Evolutionary conservation across 2,797 vertebrate species (phyloP), one percentile per base, ranked within the genome.

Genomic region (Emys orbicularis): DNA sequence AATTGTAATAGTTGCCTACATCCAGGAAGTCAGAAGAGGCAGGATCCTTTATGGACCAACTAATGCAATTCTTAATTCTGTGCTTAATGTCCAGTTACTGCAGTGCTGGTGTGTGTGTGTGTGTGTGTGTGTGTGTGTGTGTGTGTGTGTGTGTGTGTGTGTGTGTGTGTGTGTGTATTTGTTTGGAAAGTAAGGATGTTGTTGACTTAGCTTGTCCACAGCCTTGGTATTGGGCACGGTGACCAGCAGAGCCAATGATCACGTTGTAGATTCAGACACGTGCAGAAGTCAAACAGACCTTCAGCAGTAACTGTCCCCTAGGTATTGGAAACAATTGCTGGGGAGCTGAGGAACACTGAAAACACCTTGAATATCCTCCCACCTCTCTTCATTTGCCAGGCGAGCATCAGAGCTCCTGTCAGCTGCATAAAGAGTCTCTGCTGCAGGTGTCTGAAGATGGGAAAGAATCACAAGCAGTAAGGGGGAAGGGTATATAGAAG

Each of bases 191-290:
- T 2, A 37, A 21, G 4, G 8, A n/a, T 0, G 0, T 21, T 49
- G 41, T 54, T 85, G 89, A 79, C 31, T 56, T 81, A 23, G 23
- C 53, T 54, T 84, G 9, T 4, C n/a, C 50, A n/a, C n/a, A 15
- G 50, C 52, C 50, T 15, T 23, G 54, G 0, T 5, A 25, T 0
- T 0, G 1, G 81, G 15, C 12, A 10, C 49, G 47, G 34, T 10
- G 10, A 8, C 76, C 61, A 87, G 61, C 72, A 90, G 87, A 87
- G 12, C 19, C 68, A 76, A 12, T 1, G 21, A 59, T 18, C 52
- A 13, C 6, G 25, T 0, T n/a, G 52, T 44, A 89, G 86, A 12
- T 1, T 19, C 1, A 1, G 59, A 44, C 41, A 47, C 8, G 21
- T n/a, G 29, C 82, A 18, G 1, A 7, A 6, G 8, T 16, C 31